phyloP scores from a whole-genome alignment of 1,140 invertebrate genomes.

The Steinernema khuongi region DNA sequence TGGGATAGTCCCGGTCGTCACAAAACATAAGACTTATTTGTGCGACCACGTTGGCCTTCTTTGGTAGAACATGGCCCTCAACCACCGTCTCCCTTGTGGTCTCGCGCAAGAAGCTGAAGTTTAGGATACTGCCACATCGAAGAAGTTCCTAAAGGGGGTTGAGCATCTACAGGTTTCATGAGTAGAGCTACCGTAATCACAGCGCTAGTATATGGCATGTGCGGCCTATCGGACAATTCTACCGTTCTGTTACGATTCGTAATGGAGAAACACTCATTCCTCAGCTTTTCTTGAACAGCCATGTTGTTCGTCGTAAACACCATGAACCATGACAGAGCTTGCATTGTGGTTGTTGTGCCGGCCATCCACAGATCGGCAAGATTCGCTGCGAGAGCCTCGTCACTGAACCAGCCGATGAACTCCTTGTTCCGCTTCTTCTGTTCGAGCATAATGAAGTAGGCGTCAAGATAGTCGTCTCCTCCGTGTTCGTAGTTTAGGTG shows the following conservation, averaged over 20 bases:
- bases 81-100: too few relatives aligned
- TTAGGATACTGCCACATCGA: neutral
- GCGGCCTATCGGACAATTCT: conserved; percentile 9
- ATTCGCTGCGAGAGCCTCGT: conserved; percentile 8
- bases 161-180: neutral
- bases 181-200: conserved; percentile 13
- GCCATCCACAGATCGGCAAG: conserved; percentile 25
- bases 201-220: conserved; percentile 18
- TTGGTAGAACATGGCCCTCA: too few relatives aligned
- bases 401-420: neutral
- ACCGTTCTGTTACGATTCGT: conserved; percentile 19
- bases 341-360: conserved; percentile 23
- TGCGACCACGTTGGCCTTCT: too few relatives aligned
- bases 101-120: conserved; percentile 16
- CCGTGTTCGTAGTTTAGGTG: conserved; percentile 59
- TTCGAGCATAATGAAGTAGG: conserved; percentile 61
- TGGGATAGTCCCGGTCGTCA: too few relatives aligned
- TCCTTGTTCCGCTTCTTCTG: conserved; percentile 15
- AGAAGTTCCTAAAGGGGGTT: conserved; percentile 18
- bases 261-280: conserved; percentile 15
- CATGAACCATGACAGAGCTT: too few relatives aligned
- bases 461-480: conserved; percentile 63
- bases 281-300: conserved; percentile 19
- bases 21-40: too few relatives aligned
- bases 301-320: too few relatives aligned